Evolutionary conservation across 1,140 invertebrate species (phyloP), one percentile per base, ranked within the genome.

Genomic region (Pissodes strobi): DNA sequence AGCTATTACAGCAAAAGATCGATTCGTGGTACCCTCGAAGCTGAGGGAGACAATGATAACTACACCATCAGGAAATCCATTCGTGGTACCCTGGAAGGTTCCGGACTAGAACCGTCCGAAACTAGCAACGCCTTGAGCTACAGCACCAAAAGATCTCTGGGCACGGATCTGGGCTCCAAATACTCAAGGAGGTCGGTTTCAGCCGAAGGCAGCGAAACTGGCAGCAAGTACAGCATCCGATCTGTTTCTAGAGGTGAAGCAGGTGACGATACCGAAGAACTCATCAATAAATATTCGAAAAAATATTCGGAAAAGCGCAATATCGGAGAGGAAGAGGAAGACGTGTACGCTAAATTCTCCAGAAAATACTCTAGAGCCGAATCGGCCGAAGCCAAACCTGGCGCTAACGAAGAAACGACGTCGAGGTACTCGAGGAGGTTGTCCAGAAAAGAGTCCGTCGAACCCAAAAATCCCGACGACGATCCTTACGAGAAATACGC

Each of bases 381-480:
- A 18, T 71, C 70, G 1, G 45, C 52, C 13, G 57, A 68, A 21
- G 45, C 23, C 13, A 78, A 78, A 55, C 80, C 80, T 64, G 74
- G 74, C 64, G 78, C n/a, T n/a, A n/a, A 80, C 58, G 79, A 80
- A 76, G 81, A 86, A 46, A 86, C 86, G 82, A 84, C 83, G 55
- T 80, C 77, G 43, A 77, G 82, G 71, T 86, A 82, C 71, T 81
- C 79, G 46, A 83, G 78, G 74, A 78, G 83, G 66, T 82, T 84
- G 59, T 64, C 70, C 72, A 15, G 70, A 73, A 13, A 74, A 76
- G 48, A 76, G 57, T 75, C 77, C 68, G 77, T 76, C 17, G 61
- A 64, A 45, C 45, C 58, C 5, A 66, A 64, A 61, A 66, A 65
- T 34, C 69, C 61, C 2, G 69, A 70, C 23, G 69, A 72, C 15